Conservation (phyloP, 1,140 invertebrate genomes). For the Brachionus rubens region DNA sequence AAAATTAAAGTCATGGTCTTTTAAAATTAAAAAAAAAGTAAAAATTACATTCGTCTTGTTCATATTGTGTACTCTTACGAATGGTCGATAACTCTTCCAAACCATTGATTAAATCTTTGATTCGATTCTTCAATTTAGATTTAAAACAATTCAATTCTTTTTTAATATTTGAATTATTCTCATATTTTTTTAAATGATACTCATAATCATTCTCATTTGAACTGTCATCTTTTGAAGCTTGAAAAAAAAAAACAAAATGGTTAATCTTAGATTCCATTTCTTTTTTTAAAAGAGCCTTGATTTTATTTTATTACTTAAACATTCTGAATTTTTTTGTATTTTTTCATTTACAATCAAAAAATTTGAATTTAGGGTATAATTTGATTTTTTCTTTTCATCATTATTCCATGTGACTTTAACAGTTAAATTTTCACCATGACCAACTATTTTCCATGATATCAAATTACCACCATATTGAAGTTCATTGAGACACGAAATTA, state of each 20-base stretch:
- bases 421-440: background rate
- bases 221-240: background rate
- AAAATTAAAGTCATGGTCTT: too few species aligned
- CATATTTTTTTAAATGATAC: background rate
- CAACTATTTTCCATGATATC: slow-evolving; percentile 9
- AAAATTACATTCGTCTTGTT: background rate
- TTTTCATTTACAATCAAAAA: background rate
- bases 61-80: background rate
- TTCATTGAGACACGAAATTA: background rate
- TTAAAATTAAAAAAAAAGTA: background rate
- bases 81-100: background rate
- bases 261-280: background rate
- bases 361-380: background rate
- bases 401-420: slow-evolving; percentile 15
- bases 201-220: background rate
- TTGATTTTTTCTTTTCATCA: background rate
- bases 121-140: background rate
- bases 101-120: background rate
- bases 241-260: background rate
- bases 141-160: background rate
- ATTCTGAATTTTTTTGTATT: background rate
- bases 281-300: too few species aligned
- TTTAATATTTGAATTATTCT: background rate
- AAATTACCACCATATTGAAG: background rate
- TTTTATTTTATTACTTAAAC: too few species aligned